Evolutionary conservation across 2,888 invertebrate genomes (phyloP).

Genomic region (Leistus spinibarbis): DNA sequence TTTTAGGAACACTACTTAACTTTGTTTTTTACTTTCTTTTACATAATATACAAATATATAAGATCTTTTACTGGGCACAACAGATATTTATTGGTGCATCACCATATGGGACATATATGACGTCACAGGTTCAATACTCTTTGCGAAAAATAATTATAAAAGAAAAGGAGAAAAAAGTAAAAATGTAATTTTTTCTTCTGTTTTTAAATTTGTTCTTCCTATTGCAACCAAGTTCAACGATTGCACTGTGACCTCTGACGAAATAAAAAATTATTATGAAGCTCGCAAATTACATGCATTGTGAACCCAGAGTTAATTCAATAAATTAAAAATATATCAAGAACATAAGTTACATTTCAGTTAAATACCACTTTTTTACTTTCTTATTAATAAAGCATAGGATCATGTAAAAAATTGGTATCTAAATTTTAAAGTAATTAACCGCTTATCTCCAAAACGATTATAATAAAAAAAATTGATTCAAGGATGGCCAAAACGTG

Average conservation of each 20-base stretch:
- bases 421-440: too few species aligned
- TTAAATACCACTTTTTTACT: too few species aligned
- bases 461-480: too few species aligned
- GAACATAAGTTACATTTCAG: background rate
- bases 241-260: slow-evolving; percentile 28
- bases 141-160: background rate
- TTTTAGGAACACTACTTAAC: too few species aligned
- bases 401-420: too few species aligned
- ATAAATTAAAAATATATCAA: background rate
- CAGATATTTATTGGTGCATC: background rate
- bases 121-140: background rate
- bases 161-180: background rate
- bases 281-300: background rate
- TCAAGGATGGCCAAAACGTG: too few species aligned
- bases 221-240: slow-evolving; percentile 20
- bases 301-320: background rate
- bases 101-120: background rate
- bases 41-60: too few species aligned
- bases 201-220: slow-evolving; percentile 5
- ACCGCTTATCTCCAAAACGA: too few species aligned
- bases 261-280: background rate
- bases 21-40: too few species aligned
- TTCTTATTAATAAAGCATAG: too few species aligned
- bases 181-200: background rate
- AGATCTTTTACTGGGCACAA: too few species aligned